Conservation (phyloP, 2,113 vertebrate species). For the Megatriorchis doriae region DNA sequence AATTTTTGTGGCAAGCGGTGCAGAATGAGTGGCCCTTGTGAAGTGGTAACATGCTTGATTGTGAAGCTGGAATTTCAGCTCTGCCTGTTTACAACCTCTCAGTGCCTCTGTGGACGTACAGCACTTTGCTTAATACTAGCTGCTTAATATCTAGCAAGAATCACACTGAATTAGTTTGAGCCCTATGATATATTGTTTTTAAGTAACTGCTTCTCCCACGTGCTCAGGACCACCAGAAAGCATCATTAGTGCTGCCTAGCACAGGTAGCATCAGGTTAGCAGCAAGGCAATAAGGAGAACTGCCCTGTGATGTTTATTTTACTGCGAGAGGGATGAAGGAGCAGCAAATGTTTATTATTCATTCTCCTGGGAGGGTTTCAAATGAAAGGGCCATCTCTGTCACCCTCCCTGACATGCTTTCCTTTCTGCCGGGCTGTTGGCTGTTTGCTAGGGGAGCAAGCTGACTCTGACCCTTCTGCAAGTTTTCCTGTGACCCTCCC, state of each 20-base stretch:
- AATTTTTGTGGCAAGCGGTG: background rate
- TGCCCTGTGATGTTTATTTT: background rate
- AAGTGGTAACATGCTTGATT: background rate
- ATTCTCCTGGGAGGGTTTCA: background rate
- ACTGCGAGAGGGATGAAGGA: background rate
- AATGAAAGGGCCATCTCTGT: background rate
- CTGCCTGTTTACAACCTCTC: background rate
- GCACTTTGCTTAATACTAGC: background rate
- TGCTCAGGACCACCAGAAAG: background rate
- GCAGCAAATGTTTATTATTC: background rate
- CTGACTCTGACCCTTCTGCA: background rate
- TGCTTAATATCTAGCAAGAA: background rate
- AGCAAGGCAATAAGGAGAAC: background rate
- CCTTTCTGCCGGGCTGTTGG: background rate
- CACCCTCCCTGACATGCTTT: background rate
- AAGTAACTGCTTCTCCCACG: background rate
- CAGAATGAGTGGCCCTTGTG: background rate
- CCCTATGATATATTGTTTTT: background rate
- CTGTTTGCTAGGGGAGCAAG: background rate
- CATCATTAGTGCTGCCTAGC: background rate
- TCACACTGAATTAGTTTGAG: background rate
- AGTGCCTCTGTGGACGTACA: background rate
- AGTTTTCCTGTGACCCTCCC: background rate
- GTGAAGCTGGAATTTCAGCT: background rate
- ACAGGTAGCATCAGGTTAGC: background rate